A percentile compares a stretch with the other conserved stretches of the same genome.
Conservation (phyloP, 92 coral and sea anemone genomes). For the Metridium senile region DNA sequence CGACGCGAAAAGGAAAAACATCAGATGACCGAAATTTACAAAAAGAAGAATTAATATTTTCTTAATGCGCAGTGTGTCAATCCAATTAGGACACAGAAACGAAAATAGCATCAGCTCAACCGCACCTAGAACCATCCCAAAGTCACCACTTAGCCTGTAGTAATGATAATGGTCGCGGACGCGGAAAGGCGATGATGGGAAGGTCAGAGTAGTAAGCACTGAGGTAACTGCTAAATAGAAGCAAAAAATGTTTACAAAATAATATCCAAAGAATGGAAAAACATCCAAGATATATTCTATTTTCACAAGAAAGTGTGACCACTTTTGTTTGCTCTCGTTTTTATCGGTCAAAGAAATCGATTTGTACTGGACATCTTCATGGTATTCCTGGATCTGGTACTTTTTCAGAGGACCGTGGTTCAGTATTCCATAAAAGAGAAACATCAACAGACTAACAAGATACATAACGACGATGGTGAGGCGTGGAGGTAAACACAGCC, state of each 20-base stretch:
- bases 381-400: neutral
- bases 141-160: neutral
- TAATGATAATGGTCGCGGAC: slow-evolving; percentile 3
- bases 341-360: neutral
- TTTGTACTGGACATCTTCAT: neutral
- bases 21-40: neutral
- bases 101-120: slow-evolving; percentile 1
- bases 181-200: neutral
- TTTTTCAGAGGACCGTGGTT: neutral
- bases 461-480: neutral
- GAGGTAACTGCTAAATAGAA: neutral
- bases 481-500: slow-evolving; percentile 11
- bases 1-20: slow-evolving; percentile 12
- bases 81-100: neutral
- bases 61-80: neutral
- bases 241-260: neutral
- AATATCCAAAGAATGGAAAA: neutral
- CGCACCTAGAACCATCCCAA: neutral
- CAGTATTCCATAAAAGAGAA: neutral
- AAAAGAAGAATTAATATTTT: neutral
- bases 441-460: slow-evolving; percentile 7
- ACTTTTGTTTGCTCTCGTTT: neutral
- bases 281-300: neutral
- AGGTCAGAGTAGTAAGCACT: neutral
- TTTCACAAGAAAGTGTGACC: neutral